Evolutionary conservation across 2,888 invertebrate genomes (phyloP), one percentile per base, ranked within the genome.

Genomic region (Sabellastarte sp.): DNA sequence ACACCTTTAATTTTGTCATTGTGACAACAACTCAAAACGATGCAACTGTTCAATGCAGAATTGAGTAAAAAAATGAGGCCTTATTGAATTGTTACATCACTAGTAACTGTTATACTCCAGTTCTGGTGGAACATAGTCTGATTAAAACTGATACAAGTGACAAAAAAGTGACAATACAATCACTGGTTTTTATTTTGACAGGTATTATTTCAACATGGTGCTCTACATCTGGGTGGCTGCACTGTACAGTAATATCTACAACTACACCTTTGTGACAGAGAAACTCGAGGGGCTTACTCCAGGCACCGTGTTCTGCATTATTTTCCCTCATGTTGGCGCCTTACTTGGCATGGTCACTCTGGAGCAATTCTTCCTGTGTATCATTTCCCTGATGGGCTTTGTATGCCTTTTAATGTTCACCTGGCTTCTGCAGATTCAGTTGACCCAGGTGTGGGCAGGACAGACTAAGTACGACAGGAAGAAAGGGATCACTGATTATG

Each of bases 121-220:
- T n/a, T n/a, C n/a, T n/a, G n/a, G n/a, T n/a, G n/a, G n/a, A n/a
- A n/a, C n/a, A n/a, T n/a, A n/a, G n/a, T n/a, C n/a, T n/a, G n/a
- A n/a, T n/a, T n/a, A n/a, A n/a, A n/a, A n/a, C n/a, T n/a, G n/a
- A n/a, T n/a, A n/a, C n/a, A n/a, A n/a, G n/a, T n/a, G n/a, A n/a
- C n/a, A n/a, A n/a, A n/a, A n/a, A n/a, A n/a, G n/a, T n/a, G n/a
- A n/a, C n/a, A n/a, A n/a, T n/a, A n/a, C n/a, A n/a, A n/a, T n/a
- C n/a, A n/a, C n/a, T n/a, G n/a, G n/a, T n/a, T n/a, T n/a, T n/a
- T n/a, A n/a, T n/a, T n/a, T n/a, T n/a, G n/a, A n/a, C n/a, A n/a
- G 95, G 76, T 95, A 91, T 84, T 95, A 95, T 77, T 84, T 93
- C 41, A 87, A 90, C 80, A 91, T 93, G 80, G 86, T 92, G 1